Base-by-base conservation (phyloP, 2,797 vertebrate genomes). In the Hippocampus kuda region DNA sequence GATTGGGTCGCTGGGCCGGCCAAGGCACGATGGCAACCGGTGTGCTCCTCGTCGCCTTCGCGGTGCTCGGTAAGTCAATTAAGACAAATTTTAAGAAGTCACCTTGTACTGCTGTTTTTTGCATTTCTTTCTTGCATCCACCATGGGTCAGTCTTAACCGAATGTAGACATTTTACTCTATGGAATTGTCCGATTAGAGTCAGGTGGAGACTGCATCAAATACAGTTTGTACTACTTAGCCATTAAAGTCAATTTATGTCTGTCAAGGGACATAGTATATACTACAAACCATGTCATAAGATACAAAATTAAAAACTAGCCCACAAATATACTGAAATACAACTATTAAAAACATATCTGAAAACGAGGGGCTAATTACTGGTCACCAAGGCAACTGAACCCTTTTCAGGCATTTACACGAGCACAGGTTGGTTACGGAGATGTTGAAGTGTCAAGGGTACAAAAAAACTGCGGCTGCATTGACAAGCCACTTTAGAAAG, bases 51-150 rank as follows among this genome's bases (percentile, higher is more conserved):
- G 72, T 90, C 27, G 80, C 79, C 66, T 89, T 76, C 53, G 79
- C 85, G 77, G 83, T 90, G 82, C 75, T 90, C 26, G 90, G 91
- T 92, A 88, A 91, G 91, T 90, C 71, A 67, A 63, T 71, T 67
- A 30, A 60, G 44, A 49, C 22, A 22, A 16, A 12, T 38, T 60
- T 48, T 7, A 38, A 38, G 34, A 68, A 15, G 54, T 68, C 30
- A 34, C 27, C 38, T 42, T 63, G 2, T 24, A 3, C 41, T 22
- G 18, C 4, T 24, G 5, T 27, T 30, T 18, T 20, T 11, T 11
- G 8, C 2, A 22, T 61, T 61, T 34, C 30, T 20, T 7, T 61
- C 8, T 13, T 15, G 82, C 72, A 62, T 56, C n/a, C n/a, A 13
- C 22, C 3, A n/a, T 24, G n/a, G 53, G 53, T 56, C n/a, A 56